Evolutionary conservation across 2,797 vertebrate species (phyloP), one percentile per base, ranked within the genome.

Genomic region (Babyrousa celebensis): DNA sequence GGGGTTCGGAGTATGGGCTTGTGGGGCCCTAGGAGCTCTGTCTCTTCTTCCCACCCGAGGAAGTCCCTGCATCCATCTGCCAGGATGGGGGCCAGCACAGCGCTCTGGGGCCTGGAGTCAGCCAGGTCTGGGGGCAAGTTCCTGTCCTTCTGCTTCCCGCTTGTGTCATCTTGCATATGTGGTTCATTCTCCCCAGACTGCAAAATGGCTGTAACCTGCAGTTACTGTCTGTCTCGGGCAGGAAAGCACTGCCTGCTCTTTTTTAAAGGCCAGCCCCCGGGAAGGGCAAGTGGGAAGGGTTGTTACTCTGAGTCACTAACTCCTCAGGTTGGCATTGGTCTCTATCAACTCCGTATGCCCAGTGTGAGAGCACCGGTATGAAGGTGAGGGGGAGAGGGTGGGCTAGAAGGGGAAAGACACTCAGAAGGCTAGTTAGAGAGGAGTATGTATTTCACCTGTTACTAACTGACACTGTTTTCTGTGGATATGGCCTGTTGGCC

Each of bases 361-460:
- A 36, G 36, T 36, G 36, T 7, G 15, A 67, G 2, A 86, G 6
- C 21, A 71, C 27, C 48, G 25, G 14, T 63, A 4, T 71, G 48
- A 18, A 40, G 5, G 23, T 70, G 21, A 29, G 25, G 74, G 15
- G 23, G 79, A 16, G 40, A 14, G 58, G 6, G 1, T 17, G 1
- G 48, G 72, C 82, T 85, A 54, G 93, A 89, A 21, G 1, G 12
- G 6, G 15, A 25, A 67, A 72, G 12, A 27, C 5, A 52, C 6
- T 27, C 4, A 91, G 29, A 72, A 85, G 92, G 68, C 52, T 72
- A 27, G 21, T 29, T 8, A 85, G 60, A 70, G 21, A 88, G 3
- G 25, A 91, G 86, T 56, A 52, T 21, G 67, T 52, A 58, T 74
- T 88, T 92, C 43, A 84, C 8, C 74, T 89, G 16, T 68, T 86